phyloP scores from a whole-genome alignment of 2,797 vertebrate genomes.

The Botia kubotai region DNA sequence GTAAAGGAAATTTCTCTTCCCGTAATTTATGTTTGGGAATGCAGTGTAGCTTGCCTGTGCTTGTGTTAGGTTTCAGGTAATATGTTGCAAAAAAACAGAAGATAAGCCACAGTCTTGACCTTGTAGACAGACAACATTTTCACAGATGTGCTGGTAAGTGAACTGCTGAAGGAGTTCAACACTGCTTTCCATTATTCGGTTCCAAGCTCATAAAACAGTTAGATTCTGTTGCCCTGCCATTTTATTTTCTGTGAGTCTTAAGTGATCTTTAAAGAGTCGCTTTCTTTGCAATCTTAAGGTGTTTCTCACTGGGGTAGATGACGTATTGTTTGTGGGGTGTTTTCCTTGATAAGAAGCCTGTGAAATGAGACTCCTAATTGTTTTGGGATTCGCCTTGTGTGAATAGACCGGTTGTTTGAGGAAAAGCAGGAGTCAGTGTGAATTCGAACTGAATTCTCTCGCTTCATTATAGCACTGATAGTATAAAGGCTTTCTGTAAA shows the following conservation, averaged over 20 bases:
- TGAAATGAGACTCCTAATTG: slow-evolving; percentile 74
- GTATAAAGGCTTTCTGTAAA: slow-evolving; percentile 44
- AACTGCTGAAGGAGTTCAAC: slow-evolving; percentile 7
- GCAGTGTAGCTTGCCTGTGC: slow-evolving; percentile 65
- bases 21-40: slow-evolving; percentile 73
- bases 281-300: slow-evolving; percentile 26
- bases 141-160: slow-evolving; percentile 43
- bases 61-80: slow-evolving; percentile 63
- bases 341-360: slow-evolving; percentile 77
- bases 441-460: slow-evolving; percentile 40
- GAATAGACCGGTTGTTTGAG: slow-evolving; percentile 29
- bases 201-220: background rate
- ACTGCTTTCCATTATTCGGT: background rate
- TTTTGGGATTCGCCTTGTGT: slow-evolving; percentile 29
- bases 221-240: background rate
- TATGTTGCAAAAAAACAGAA: slow-evolving; percentile 60
- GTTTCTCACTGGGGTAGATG: slow-evolving; percentile 1
- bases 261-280: background rate
- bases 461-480: slow-evolving; percentile 26
- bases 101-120: slow-evolving; percentile 30
- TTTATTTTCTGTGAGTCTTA: background rate
- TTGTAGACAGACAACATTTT: slow-evolving; percentile 31
- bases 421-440: slow-evolving; percentile 21
- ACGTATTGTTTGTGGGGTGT: slow-evolving; percentile 53
- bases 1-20: slow-evolving; percentile 67